A percentile compares a stretch with the other conserved stretches of the same genome.
These are phyloP conservation scores for Flexamia atlantica DNA, from an alignment of 2,888 invertebrate species.

Conservation along the genomic window DNA sequence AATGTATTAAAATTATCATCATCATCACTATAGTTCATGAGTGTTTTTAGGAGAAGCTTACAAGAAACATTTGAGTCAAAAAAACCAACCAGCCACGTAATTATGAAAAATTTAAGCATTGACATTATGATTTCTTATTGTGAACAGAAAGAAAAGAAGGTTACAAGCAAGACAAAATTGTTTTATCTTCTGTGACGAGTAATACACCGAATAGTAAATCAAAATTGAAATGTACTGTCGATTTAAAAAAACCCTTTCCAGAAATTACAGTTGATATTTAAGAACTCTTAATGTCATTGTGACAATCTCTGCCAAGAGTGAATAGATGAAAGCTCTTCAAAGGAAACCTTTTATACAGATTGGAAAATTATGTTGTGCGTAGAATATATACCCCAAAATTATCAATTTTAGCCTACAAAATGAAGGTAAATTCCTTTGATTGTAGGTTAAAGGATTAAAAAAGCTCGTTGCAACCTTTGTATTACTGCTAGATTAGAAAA, in stretches of 20 bases:
- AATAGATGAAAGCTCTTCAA: neutral
- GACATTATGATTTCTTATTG: neutral
- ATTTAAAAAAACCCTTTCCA: neutral
- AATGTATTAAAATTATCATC: neutral
- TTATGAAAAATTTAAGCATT: neutral
- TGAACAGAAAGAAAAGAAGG: neutral
- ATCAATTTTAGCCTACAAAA: no score
- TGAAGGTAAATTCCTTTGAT: no score
- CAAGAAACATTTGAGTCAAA: neutral
- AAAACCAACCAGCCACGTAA: no score
- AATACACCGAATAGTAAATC: no score
- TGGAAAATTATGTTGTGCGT: no score
- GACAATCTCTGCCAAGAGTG: neutral
- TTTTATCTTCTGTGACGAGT: no score
- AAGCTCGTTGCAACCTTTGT: no score
- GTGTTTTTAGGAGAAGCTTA: neutral
- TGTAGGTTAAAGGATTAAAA: no score
- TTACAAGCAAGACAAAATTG: no score
- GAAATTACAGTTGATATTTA: neutral
- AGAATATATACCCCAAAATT: no score
- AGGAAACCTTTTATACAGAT: no score
- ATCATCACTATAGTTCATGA: neutral
- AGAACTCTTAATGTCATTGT: neutral
- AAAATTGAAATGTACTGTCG: neutral
- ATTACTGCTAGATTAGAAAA: no score